Evolutionary conservation across 2,113 vertebrate genomes (phyloP), one percentile per base, ranked within the genome.

Genomic region (Rana temporaria): DNA sequence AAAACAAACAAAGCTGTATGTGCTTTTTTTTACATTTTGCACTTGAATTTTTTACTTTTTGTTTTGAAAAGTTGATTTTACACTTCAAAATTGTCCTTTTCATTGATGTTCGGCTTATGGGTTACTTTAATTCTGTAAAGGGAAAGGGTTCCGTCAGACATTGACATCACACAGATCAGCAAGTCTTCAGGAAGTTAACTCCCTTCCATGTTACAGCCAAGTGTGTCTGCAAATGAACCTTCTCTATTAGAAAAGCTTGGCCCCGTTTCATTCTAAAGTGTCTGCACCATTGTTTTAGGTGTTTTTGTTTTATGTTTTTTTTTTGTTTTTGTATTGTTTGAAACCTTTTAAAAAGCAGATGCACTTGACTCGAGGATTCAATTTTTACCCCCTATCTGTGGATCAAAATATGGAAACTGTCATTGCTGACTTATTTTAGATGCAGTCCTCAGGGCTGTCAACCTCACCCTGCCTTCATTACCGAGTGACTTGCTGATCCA

Each of bases 151-250:
- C 19, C 34, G 2, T 67, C n/a, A 79, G 48, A 55, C 52, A n/a
- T n/a, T 79, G 65, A 69, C 52, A 69, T 79, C 78, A 79, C 53
- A 59, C 63, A 38, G 64, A 65, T 57, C 64, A 34, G 42, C 15
- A 9, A 42, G 55, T 57, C 77, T 59, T 38, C 53, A 69, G 78
- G 78, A 79, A 70, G 66, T 70, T 20, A 15, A 69, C 78, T 69
- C 65, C 78, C 78, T 69, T 69, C 66, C 64, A 69, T 59, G 78
- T 79, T 38, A 42, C 64, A 69, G 65, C 65, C 53, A 38, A 79
- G 38, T 65, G 62, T 66, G 76, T 63, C 59, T 53, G 59, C 74
- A 53, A 56, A 64, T 64, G 19, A 19, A n/a, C 0, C 26, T 74
- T 56, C 22, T 26, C 6, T 26, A n/a, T 4, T 3, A 12, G 30